Evolutionary conservation across 2,797 vertebrate species (phyloP), one percentile per base, ranked within the genome.

Genomic region (Ctenopoma multispine): DNA sequence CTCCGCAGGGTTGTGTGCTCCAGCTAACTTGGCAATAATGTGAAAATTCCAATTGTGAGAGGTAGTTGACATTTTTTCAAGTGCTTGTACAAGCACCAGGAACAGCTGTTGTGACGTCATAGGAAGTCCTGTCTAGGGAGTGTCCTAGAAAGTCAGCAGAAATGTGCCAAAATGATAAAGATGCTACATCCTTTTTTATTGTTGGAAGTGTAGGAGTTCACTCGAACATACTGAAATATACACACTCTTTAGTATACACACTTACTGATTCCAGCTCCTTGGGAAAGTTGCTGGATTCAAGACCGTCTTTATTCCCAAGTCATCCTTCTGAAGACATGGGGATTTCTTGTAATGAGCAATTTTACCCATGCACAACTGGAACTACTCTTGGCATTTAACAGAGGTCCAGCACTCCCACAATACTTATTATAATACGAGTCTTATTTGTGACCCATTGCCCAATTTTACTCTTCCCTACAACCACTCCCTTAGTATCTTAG

Each of bases 321-420:
- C 1, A 24, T 61, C 62, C 63, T 60, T 73, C 75, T 75, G 10
- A 74, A 85, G 66, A 73, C 73, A 62, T 27, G 82, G 88, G 87
- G 90, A 90, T 91, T 90, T 92, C 87, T 83, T 92, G 77, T 47
- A 80, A 81, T 87, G 79, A 89, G 73, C 64, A 78, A 80, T 87
- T 88, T 82, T 69, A 79, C 12, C 71, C 80, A 54, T 77, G 76
- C 72, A 71, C 71, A 86, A 84, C 84, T 87, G 71, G 58, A 89
- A 80, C 75, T 23, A 59, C 43, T 90, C 69, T 57, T 72, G 72
- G 73, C 72, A 55, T 79, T 75, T 55, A 59, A 11, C 38, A 46
- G 31, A 53, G 44, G 50, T 56, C 63, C 53, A 70, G 12, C 50
- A 38, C 43, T 69, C 49, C 67, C 58, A 29, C 36, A 76, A 31